Base-by-base conservation (phyloP, 1,140 invertebrate species). In the Drosophila albomicans region DNA sequence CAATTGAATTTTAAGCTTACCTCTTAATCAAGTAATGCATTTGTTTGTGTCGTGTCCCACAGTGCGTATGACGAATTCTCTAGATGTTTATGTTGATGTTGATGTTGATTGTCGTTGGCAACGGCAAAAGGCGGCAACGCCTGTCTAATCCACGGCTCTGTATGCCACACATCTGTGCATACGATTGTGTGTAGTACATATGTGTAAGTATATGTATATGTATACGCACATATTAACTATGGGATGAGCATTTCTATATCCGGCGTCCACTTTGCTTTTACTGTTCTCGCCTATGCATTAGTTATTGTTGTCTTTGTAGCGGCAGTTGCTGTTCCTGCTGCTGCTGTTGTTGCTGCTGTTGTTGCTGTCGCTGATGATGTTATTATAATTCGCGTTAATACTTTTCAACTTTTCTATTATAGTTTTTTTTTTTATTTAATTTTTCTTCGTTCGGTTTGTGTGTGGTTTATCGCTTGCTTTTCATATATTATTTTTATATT, bases 31-130 rank as follows among this genome's bases (percentile, higher is more conserved):
- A 63, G 64, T 70, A 70, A 78, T 89, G 81, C 84, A 88, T 88
- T 88, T 80, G 84, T 70, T 64, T 75, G 69, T 54, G 54, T 75
- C 80, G 77, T 72, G 64, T 89, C 56, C 77, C 77, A 88, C 84
- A 75, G 77, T 84, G 85, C 85, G 85, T 89, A 88, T 89, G 84
- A 81, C 88, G 84, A 72, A 88, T 79, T 58, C 64, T 48, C 41
- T 67, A 59, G 10, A 78, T 38, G 35, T 38, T 38, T 7, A 8
- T 32, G 35, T 38, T 38, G 35, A 8, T 32, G 32, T 7, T 32
- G 32, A 32, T 32, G 77, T 73, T 78, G 84, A 84, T 82, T 87
- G 77, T 80, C 80, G 66, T 71, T 74, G 77, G 75, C 59, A 65
- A 45, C 70, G 45, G n/a, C 51, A 52, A 38, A 30, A 30, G 28